phyloP scores from a whole-genome alignment of 2,797 vertebrate genomes.

The Orestias chungarensis region DNA sequence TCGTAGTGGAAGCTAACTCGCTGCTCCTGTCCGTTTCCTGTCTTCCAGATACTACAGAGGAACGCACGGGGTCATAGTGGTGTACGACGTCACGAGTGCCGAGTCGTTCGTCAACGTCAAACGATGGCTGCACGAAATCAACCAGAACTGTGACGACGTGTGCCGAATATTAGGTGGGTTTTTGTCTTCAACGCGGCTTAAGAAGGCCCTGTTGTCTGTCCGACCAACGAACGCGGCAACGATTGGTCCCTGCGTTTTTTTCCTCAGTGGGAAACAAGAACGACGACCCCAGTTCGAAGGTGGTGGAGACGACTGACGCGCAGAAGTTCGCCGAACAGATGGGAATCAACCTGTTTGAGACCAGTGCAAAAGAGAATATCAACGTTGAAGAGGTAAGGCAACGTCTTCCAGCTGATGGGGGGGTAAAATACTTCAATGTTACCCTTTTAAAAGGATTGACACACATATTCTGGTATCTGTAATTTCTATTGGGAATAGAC shows the following conservation, averaged over 20 bases:
- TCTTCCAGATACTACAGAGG: constrained; percentile 93
- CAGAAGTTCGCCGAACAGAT: constrained; percentile 99
- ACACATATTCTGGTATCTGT: not conserved
- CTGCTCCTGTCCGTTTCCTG: not conserved
- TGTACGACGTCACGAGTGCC: constrained; percentile 97
- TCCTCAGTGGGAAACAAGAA: constrained; percentile 99
- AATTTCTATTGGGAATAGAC: not conserved
- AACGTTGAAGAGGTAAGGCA: constrained; percentile 94
- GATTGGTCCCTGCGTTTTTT: constrained; percentile 11
- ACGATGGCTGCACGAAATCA: constrained; percentile 99
- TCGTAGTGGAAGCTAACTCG: no score
- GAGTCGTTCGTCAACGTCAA: constrained; percentile 99
- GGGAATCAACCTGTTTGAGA: constrained; percentile 98
- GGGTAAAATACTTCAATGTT: no score
- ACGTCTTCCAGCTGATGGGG: no score
- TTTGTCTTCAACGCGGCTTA: not conserved
- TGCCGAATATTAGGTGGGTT: constrained; percentile 96
- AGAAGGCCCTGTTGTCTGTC: no score
- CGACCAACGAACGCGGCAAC: no score
- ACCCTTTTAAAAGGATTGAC: no score
- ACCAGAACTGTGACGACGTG: constrained; percentile 98
- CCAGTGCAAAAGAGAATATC: constrained; percentile 98
- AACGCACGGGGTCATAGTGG: constrained; percentile 97
- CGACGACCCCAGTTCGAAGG: constrained; percentile 95
- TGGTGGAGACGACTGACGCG: constrained; percentile 97